phyloP scores from a whole-genome alignment of 2,888 invertebrate species.

The Gymnoscelis rufifasciata region DNA sequence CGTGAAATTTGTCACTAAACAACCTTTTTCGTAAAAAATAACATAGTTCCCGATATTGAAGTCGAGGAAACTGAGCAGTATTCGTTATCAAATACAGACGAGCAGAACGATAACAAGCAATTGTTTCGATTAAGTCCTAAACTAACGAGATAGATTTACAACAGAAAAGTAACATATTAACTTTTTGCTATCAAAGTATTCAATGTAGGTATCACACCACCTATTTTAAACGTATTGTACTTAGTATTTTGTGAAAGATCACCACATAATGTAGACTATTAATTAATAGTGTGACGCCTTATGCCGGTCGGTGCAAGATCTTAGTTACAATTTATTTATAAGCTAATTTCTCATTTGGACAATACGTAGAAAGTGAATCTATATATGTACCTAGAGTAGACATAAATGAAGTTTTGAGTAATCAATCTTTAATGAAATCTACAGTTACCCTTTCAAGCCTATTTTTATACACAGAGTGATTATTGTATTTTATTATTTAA shows the following conservation, averaged over 20 bases:
- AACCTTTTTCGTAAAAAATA: too few relatives aligned
- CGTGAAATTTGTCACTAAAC: too few relatives aligned
- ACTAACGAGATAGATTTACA: too few relatives aligned
- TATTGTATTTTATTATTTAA: background rate
- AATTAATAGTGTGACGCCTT: conserved; percentile 25
- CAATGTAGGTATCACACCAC: conserved; percentile 2
- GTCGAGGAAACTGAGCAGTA: too few relatives aligned
- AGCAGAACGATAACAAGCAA: too few relatives aligned
- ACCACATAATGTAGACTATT: conserved; percentile 15
- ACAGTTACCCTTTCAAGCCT: conserved; percentile 23
- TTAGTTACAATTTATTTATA: conserved; percentile 38
- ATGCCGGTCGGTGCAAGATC: conserved; percentile 42
- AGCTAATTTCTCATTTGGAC: conserved; percentile 47
- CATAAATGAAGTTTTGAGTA: conserved; percentile 50
- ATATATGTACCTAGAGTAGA: conserved; percentile 56
- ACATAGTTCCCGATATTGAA: too few relatives aligned
- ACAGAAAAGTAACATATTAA: too few relatives aligned
- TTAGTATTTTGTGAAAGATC: conserved; percentile 21
- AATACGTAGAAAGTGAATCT: conserved; percentile 63
- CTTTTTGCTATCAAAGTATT: background rate
- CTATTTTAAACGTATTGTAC: conserved; percentile 20
- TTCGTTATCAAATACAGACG: too few relatives aligned
- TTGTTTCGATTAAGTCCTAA: too few relatives aligned
- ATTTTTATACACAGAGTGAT: background rate
- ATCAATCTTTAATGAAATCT: conserved; percentile 42